phyloP scores from a whole-genome alignment of 92 coral and sea anemone genomes.

The Siderastrea radians region DNA sequence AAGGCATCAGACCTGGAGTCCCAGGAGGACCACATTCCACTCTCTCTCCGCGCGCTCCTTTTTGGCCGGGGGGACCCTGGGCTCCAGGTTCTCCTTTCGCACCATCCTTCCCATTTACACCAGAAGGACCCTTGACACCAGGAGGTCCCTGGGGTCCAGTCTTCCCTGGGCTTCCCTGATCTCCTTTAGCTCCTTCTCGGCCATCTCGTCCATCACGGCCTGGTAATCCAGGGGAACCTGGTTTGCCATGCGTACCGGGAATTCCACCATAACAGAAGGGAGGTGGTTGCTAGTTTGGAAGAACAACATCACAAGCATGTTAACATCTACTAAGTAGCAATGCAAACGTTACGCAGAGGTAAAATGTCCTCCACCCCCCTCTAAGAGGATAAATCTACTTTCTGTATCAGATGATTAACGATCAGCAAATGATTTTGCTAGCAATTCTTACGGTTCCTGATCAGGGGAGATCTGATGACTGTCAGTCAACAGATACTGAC shows the following conservation, averaged over 20 bases:
- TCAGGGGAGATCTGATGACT: too few species aligned
- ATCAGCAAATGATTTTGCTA: too few species aligned
- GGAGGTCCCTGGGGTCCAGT: conserved; percentile 12
- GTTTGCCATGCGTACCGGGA: conserved; percentile 3
- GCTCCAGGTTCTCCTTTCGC: conserved; percentile 4
- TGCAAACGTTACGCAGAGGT: too few species aligned
- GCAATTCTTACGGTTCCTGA: too few species aligned
- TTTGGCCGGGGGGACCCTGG: conserved; percentile 18
- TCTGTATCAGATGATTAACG: too few species aligned
- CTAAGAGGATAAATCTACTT: too few species aligned
- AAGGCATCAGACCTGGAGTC: not conserved
- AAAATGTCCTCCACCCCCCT: too few species aligned
- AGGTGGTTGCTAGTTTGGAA: not conserved
- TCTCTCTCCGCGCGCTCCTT: not conserved
- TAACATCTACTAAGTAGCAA: too few species aligned
- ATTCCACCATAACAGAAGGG: not conserved
- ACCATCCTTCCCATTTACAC: conserved; percentile 5
- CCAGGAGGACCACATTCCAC: not conserved
- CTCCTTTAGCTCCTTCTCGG: not conserved
- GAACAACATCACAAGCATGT: not conserved
- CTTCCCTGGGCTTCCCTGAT: not conserved
- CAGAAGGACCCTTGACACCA: not conserved
- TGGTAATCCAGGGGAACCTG: not conserved
- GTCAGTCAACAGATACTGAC: too few species aligned
- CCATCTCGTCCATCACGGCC: conserved; percentile 13